Percentiles rank a stretch among this genome's conserved stretches.
Conservation (phyloP, 2,888 invertebrate species). For the Germaria angustata region DNA sequence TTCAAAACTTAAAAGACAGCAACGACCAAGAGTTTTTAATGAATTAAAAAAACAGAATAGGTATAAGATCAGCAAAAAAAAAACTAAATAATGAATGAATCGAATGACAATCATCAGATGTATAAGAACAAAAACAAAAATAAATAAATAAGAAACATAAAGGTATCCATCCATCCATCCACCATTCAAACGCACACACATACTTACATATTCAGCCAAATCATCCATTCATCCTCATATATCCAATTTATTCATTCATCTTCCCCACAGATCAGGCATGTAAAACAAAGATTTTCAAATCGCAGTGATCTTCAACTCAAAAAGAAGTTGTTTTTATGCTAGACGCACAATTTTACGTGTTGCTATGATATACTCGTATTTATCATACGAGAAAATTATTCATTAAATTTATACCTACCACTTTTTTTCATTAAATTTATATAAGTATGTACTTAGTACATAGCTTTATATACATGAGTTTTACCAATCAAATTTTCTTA, state of each 20-base stretch:
- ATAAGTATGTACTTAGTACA: too few species aligned
- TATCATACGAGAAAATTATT: too few species aligned
- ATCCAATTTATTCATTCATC: conserved; percentile 58
- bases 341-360: too few species aligned
- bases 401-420: too few species aligned
- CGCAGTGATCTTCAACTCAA: not conserved
- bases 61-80: conserved; percentile 33
- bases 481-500: too few species aligned
- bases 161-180: conserved; percentile 49
- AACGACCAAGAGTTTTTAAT: conserved; percentile 52
- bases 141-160: conserved; percentile 25
- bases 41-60: conserved; percentile 39
- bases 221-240: conserved; percentile 46
- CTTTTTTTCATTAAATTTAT: too few species aligned
- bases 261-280: conserved; percentile 38
- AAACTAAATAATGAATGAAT: conserved; percentile 66
- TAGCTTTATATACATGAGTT: too few species aligned
- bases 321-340: too few species aligned
- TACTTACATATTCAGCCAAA: conserved; percentile 20
- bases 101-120: conserved; percentile 65
- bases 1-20: conserved; percentile 35
- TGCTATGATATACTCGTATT: too few species aligned
- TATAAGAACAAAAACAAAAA: conserved; percentile 34
- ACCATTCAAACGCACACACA: not conserved
- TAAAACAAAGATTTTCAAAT: not conserved